Base-by-base conservation (phyloP, 2,113 vertebrate species). In the Gymnorhina tibicen region DNA sequence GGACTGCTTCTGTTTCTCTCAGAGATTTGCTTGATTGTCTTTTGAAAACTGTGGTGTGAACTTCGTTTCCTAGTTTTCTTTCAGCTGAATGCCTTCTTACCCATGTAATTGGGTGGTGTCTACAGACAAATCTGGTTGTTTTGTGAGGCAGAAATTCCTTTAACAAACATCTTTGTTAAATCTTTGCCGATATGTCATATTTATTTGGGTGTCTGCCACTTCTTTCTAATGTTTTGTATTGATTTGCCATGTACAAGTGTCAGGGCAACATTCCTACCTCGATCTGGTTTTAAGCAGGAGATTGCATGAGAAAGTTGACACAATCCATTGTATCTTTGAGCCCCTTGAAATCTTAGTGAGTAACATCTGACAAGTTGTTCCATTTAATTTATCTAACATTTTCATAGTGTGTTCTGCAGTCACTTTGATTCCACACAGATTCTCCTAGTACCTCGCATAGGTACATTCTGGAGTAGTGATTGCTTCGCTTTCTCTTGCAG, bases 31-130 rank as follows among this genome's bases (percentile, higher is more conserved):
- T 67, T 67, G 13, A 23, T 72, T 72, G 44, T 90, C 9, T 22
- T 69, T 77, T 94, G 46, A 80, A 77, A 84, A 49, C 44, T 68
- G 50, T 68, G 26, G 5, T 49, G 18, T 32, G 46, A 58, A 37
- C 70, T 74, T 88, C 68, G 39, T 33, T 96, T 90, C 35, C 7
- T 72, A 9, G 11, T 88, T 92, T 90, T 75, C 59, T 82, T 82
- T 68, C 37, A 60, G 37, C 11, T 7, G 58, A 56, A 13, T 56
- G 22, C 8, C 41, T 68, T 33, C 3, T 80, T 73, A 64, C 46
- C 15, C 26, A 5, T 62, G 23, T 60, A 64, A 37, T 23, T 3
- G 0, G 0, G 50, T 58, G 50, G 33, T 73, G 15, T 62, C 50
- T 58, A 3, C 8, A 50, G 68, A 86, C 50, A 63, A 86, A 44